Conservation (phyloP, 2,888 invertebrate genomes). For the Brachynemurus nebulosus region DNA sequence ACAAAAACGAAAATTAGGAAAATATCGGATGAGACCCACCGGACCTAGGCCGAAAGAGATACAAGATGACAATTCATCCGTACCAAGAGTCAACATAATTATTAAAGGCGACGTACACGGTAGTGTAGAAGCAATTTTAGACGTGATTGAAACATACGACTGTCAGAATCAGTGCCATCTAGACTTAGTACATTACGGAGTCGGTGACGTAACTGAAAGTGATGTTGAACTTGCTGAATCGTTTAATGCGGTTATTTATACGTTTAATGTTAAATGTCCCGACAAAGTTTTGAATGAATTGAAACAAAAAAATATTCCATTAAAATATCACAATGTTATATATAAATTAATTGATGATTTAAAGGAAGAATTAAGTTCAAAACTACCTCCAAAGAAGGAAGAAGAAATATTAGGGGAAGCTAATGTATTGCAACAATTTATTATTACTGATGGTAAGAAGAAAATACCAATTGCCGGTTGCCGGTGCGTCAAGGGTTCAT, state of each 20-base stretch:
- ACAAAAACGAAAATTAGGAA: constrained; percentile 45
- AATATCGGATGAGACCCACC: constrained; percentile 35
- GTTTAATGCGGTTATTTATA: constrained; percentile 71
- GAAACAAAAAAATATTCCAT: constrained; percentile 36
- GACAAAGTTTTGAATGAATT: constrained; percentile 36
- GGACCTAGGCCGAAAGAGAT: constrained; percentile 48
- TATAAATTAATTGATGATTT: constrained; percentile 86
- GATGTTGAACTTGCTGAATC: constrained; percentile 71
- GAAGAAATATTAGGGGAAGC: constrained; percentile 78
- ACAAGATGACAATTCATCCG: constrained; percentile 31
- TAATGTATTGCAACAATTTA: constrained; percentile 68
- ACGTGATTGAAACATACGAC: constrained; percentile 78
- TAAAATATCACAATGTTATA: constrained; percentile 75
- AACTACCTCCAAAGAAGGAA: constrained; percentile 54
- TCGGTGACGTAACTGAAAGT: constrained; percentile 70
- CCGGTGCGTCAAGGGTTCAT: constrained; percentile 60
- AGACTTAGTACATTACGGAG: constrained; percentile 77
- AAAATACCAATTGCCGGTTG: constrained; percentile 83
- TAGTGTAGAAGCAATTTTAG: constrained; percentile 87
- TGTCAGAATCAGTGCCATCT: constrained; percentile 57
- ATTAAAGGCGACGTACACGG: constrained; percentile 89
- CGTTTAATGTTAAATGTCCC: constrained; percentile 65
- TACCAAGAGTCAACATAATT: constrained; percentile 43
- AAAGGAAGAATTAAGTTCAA: constrained; percentile 57
- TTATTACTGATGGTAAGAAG: constrained; percentile 62